Conservation (phyloP, 2,888 invertebrate species). For the Chymomyza caudatula region DNA sequence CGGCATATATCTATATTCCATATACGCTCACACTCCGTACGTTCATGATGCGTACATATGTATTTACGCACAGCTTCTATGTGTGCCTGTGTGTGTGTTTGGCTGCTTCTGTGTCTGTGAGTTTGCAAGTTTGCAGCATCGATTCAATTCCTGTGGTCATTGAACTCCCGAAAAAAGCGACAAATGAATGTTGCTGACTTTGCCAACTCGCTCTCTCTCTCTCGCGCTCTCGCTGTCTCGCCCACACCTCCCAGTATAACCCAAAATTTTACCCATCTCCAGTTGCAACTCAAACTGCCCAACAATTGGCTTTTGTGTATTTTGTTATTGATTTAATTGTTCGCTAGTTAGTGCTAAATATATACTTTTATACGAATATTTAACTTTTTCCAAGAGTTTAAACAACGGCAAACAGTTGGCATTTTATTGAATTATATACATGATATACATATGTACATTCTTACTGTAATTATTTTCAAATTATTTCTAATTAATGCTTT, state of each 20-base stretch:
- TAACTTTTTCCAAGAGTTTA: neutral
- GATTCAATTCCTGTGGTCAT: constrained; percentile 71
- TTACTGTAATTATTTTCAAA: neutral
- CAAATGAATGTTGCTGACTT: constrained; percentile 45
- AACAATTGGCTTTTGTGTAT: constrained; percentile 16
- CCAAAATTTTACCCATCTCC: constrained; percentile 4
- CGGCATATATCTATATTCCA: neutral
- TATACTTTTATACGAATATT: neutral
- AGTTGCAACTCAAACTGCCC: constrained; percentile 12
- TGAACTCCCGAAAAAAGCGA: constrained; percentile 74
- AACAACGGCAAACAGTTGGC: neutral
- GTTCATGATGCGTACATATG: constrained; percentile 22
- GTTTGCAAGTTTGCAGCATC: constrained; percentile 37
- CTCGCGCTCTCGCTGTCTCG: too few relatives aligned
- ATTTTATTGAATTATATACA: neutral
- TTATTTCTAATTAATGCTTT: neutral
- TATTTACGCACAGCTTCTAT: constrained; percentile 30
- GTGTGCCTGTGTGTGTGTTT: neutral
- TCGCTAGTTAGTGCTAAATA: constrained; percentile 17
- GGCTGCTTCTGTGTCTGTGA: neutral
- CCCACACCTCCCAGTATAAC: constrained; percentile 9
- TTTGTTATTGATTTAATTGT: constrained; percentile 46
- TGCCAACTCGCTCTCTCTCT: constrained; percentile 37
- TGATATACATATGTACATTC: neutral
- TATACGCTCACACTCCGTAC: neutral